Evolutionary conservation across 2,113 vertebrate species (phyloP).

Genomic region (Nycticryphes semicollaris): DNA sequence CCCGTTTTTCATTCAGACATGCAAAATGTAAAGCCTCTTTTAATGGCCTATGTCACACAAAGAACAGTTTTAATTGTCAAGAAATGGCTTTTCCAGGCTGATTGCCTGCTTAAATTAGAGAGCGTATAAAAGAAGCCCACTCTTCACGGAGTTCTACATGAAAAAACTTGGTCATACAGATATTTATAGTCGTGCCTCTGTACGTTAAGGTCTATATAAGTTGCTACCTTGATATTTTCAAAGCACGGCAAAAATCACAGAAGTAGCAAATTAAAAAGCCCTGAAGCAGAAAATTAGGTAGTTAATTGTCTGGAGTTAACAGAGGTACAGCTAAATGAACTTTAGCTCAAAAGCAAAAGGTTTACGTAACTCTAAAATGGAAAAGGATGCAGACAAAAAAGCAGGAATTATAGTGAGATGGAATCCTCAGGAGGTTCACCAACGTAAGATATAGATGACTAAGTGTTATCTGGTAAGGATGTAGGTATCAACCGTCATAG

Average conservation of each 20-base stretch:
- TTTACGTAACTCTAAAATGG: neutral
- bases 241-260: neutral
- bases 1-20: neutral
- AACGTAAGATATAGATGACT: neutral
- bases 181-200: neutral
- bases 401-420: neutral
- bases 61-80: neutral
- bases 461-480: neutral
- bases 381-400: neutral
- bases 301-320: conserved; percentile 1
- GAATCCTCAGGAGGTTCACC: neutral
- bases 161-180: neutral
- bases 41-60: neutral
- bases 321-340: neutral
- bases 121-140: neutral
- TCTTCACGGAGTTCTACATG: neutral
- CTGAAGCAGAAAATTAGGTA: conserved; percentile 20
- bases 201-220: neutral
- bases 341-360: neutral
- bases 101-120: neutral
- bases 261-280: conserved; percentile 10
- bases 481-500: accelerated
- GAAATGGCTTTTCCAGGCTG: conserved; percentile 16
- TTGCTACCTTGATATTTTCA: neutral
- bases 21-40: neutral